Conservation (phyloP, 2,888 invertebrate species). For the Anagyrus pseudococci region DNA sequence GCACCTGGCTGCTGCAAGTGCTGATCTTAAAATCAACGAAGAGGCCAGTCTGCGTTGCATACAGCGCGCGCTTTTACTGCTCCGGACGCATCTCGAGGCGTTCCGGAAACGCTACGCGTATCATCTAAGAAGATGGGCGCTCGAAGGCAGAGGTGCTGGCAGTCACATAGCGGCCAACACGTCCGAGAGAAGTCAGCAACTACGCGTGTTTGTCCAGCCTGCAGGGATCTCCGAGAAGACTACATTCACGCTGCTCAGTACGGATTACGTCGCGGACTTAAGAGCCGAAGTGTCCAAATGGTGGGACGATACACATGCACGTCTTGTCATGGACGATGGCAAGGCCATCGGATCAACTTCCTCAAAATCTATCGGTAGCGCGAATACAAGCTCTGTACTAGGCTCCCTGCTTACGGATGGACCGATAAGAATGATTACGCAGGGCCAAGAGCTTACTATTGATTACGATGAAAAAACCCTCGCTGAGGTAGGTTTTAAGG, state of each 20-base stretch:
- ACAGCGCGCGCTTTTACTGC: conserved; percentile 84
- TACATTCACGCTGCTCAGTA: conserved; percentile 78
- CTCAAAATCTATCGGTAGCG: conserved; percentile 35
- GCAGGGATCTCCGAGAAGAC: conserved; percentile 88
- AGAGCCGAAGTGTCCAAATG: conserved; percentile 94
- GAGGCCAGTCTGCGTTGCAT: conserved; percentile 83
- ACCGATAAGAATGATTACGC: conserved; percentile 89
- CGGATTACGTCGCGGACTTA: conserved; percentile 90
- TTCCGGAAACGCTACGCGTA: conserved; percentile 88
- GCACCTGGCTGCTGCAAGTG: conserved; percentile 83
- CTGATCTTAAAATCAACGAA: conserved; percentile 68
- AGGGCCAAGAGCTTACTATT: conserved; percentile 90
- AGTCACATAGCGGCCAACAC: conserved; percentile 75
- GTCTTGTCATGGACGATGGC: conserved; percentile 46
- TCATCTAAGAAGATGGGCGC: conserved; percentile 86
- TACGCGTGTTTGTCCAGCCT: conserved; percentile 85
- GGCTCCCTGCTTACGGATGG: conserved; percentile 80
- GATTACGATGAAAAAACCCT: conserved; percentile 92
- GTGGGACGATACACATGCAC: conserved; percentile 74
- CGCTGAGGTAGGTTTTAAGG: conserved; percentile 90
- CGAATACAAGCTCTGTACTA: conserved; percentile 65
- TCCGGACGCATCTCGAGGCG: conserved; percentile 93
- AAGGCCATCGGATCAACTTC: conserved; percentile 42
- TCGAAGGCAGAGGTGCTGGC: conserved; percentile 81
- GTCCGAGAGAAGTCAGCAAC: conserved; percentile 68